A percentile compares a stretch with the other conserved stretches of the same genome.
Evolutionary conservation across 2,113 vertebrate genomes (phyloP).

Genomic region (Podarcis raffonei): DNA sequence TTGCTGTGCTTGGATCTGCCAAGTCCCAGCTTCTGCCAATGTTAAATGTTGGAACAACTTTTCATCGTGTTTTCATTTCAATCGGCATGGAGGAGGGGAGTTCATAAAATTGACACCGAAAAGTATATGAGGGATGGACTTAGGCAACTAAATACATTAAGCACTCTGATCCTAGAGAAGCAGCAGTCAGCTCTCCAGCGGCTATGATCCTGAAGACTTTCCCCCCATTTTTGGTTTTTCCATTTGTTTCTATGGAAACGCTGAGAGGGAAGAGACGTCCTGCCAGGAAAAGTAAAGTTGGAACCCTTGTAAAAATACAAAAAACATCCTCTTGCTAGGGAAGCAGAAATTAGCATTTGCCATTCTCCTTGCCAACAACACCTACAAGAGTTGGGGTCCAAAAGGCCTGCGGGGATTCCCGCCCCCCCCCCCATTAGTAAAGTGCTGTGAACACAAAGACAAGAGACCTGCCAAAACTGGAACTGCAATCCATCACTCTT

Average conservation of each 20-base stretch:
- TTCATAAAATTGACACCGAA: neutral
- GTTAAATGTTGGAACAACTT: neutral
- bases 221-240: neutral
- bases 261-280: neutral
- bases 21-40: neutral
- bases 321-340: neutral
- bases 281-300: neutral
- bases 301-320: neutral
- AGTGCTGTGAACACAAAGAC: neutral
- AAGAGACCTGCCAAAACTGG: neutral
- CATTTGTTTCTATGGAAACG: neutral
- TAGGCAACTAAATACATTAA: neutral
- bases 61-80: neutral
- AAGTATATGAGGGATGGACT: neutral
- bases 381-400: neutral
- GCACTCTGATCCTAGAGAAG: neutral
- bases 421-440: neutral
- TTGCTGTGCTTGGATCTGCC: neutral
- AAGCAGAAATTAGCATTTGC: neutral
- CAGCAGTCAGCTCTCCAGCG: neutral
- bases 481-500: neutral
- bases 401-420: neutral
- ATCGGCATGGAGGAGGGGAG: neutral
- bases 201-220: neutral
- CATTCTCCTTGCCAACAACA: neutral